Conservation (phyloP, 2,888 invertebrate species). For the Dermolepida albohirtum region DNA sequence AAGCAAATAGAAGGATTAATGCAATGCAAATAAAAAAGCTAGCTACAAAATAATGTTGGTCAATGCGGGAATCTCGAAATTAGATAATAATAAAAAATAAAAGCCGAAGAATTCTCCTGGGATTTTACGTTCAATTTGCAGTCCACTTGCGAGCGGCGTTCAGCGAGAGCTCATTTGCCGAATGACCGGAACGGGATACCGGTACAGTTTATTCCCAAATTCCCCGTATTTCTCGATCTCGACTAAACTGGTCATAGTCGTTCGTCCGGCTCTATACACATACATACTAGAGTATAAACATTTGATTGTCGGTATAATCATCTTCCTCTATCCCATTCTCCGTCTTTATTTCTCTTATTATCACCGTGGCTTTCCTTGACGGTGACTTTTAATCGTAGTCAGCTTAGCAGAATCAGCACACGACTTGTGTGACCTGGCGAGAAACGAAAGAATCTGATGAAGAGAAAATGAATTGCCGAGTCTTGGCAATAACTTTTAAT, state of each 20-base stretch:
- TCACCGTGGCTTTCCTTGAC: too few species aligned
- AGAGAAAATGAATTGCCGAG: too few species aligned
- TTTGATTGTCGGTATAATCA: constrained; percentile 24
- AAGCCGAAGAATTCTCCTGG: constrained; percentile 25
- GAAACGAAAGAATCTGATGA: too few species aligned
- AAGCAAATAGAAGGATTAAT: constrained; percentile 8
- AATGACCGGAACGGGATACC: constrained; percentile 16
- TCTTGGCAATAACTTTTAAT: too few species aligned
- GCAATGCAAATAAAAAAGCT: constrained; percentile 20
- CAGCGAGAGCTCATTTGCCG: constrained; percentile 31
- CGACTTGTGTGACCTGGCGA: too few species aligned
- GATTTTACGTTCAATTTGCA: constrained; percentile 36
- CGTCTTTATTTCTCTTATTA: constrained; percentile 5
- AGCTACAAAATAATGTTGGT: constrained; percentile 1
- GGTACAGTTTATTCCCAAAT: constrained; percentile 27
- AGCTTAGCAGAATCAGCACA: constrained; percentile 1
- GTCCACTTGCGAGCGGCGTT: constrained; percentile 32
- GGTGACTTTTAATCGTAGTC: not conserved
- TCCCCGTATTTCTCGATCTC: constrained; percentile 31
- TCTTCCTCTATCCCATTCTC: not conserved
- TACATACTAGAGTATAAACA: constrained; percentile 23
- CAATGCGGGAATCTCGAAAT: constrained; percentile 21
- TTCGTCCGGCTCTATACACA: constrained; percentile 4
- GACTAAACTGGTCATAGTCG: constrained; percentile 27
- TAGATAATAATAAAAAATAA: constrained; percentile 37